Evolutionary conservation across 2,797 vertebrate genomes (phyloP).

Genomic region (Miichthys miiuy): DNA sequence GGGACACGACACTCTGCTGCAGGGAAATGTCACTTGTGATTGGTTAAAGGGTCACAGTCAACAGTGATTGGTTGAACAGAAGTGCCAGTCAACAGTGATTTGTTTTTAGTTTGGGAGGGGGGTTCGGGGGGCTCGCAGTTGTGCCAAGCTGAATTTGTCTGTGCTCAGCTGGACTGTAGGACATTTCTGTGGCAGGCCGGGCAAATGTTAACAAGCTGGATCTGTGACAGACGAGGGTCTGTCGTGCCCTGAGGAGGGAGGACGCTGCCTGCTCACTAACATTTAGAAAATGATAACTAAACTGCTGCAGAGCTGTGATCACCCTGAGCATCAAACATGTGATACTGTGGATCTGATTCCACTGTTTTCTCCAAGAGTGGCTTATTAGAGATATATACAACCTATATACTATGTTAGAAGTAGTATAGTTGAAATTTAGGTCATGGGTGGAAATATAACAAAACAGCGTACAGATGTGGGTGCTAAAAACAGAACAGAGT

Average conservation of each 20-base stretch:
- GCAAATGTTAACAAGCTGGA: slow-evolving; percentile 55
- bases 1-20: neutral
- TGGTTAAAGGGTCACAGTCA: slow-evolving; percentile 33
- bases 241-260: slow-evolving; percentile 27
- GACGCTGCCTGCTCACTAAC: slow-evolving; percentile 35
- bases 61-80: slow-evolving; percentile 17
- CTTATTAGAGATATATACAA: neutral
- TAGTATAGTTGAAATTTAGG: neutral
- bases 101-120: neutral
- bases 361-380: neutral
- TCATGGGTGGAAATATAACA: neutral
- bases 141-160: slow-evolving; percentile 26
- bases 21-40: slow-evolving; percentile 20
- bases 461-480: neutral
- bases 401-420: neutral
- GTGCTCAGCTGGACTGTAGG: slow-evolving; percentile 47
- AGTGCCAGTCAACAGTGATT: slow-evolving; percentile 16
- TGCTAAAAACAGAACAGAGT: neutral
- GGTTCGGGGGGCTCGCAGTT: slow-evolving; percentile 1
- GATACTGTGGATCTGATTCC: slow-evolving; percentile 11
- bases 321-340: slow-evolving; percentile 30
- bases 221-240: slow-evolving; percentile 44
- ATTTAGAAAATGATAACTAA: slow-evolving; percentile 33
- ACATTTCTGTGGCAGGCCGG: slow-evolving; percentile 37
- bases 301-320: slow-evolving; percentile 19